Conservation (phyloP, 1,140 invertebrate genomes). For the Limonius californicus region DNA sequence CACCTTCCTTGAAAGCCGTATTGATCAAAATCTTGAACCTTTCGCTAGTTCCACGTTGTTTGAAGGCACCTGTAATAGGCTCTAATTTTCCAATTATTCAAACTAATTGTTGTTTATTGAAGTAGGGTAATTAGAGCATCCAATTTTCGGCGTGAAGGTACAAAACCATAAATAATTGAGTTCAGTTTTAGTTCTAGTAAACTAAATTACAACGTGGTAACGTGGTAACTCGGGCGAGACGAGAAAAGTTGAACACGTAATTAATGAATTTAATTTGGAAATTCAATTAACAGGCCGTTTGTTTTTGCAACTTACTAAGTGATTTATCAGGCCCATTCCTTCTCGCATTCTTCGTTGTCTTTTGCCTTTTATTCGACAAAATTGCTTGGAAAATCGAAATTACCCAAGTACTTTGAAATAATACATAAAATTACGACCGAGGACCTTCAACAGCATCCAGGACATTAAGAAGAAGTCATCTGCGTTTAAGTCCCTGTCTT, state of each 20-base stretch:
- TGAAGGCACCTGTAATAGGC: too few relatives aligned
- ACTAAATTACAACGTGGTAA: constrained; percentile 8
- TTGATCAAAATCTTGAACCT: too few relatives aligned
- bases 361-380: background rate
- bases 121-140: too few relatives aligned
- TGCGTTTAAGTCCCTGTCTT: background rate
- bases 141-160: background rate
- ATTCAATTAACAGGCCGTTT: constrained; percentile 12
- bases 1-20: too few relatives aligned
- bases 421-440: too few relatives aligned
- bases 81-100: too few relatives aligned
- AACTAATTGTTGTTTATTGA: too few relatives aligned
- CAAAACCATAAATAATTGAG: constrained; percentile 6
- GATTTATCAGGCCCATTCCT: background rate
- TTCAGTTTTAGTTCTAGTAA: constrained; percentile 7
- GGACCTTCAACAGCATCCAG: too few relatives aligned
- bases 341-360: background rate
- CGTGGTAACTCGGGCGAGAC: background rate
- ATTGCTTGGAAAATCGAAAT: background rate
- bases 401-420: too few relatives aligned
- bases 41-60: too few relatives aligned
- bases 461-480: too few relatives aligned
- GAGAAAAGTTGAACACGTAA: constrained; percentile 9
- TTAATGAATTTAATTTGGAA: constrained; percentile 13
- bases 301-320: constrained; percentile 9